Evolutionary conservation across 2,888 invertebrate genomes (phyloP).

Genomic region (Sturmia bella): DNA sequence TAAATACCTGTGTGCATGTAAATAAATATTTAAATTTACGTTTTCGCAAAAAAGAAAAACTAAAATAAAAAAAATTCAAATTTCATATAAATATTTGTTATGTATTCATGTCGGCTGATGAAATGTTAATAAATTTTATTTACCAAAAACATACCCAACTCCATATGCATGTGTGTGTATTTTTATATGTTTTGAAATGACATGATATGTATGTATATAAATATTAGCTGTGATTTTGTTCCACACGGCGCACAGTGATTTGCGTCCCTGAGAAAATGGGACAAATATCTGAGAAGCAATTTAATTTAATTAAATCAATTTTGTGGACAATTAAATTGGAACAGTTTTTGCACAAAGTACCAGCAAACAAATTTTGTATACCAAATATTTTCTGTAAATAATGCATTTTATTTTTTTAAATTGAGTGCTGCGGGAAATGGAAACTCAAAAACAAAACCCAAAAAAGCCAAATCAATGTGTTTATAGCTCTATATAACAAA

Average conservation of each 20-base stretch:
- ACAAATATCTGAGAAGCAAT: too few relatives aligned
- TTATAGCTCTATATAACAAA: too few relatives aligned
- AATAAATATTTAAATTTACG: conserved; percentile 13
- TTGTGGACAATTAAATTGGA: too few relatives aligned
- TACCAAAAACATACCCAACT: conserved; percentile 10
- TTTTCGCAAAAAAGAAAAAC: not conserved
- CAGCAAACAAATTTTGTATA: too few relatives aligned
- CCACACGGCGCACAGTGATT: not conserved
- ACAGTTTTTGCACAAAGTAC: too few relatives aligned
- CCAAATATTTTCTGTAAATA: too few relatives aligned
- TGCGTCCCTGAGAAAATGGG: too few relatives aligned
- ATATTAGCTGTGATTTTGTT: not conserved
- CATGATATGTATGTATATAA: not conserved
- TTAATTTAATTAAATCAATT: too few relatives aligned
- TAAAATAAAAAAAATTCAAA: not conserved
- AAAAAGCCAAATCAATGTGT: too few relatives aligned
- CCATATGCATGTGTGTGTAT: not conserved
- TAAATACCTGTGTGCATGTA: not conserved
- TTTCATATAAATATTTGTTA: conserved; percentile 17
- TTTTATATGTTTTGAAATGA: conserved; percentile 23
- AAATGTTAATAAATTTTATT: conserved; percentile 58
- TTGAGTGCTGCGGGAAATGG: too few relatives aligned
- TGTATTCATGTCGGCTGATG: conserved; percentile 10
- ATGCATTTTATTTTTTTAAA: too few relatives aligned
- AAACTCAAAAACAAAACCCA: too few relatives aligned